phyloP scores from a whole-genome alignment of 2,888 invertebrate species.

The Arrhopalites spinosus region DNA sequence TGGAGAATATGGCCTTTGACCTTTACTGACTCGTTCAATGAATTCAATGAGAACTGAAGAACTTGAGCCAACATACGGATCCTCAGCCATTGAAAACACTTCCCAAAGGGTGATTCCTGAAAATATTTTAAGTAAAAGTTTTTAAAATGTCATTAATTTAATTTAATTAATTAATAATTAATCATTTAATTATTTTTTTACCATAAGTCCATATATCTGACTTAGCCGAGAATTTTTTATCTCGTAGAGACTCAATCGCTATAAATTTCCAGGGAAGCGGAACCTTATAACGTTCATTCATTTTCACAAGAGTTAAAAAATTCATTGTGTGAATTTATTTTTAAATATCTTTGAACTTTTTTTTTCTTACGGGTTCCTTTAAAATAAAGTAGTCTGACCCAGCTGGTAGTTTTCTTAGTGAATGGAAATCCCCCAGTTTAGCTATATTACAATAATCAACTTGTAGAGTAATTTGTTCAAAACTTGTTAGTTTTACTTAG shows the following conservation, averaged over 20 bases:
- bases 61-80: constrained; percentile 16
- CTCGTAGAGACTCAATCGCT: constrained; percentile 16
- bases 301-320: background rate
- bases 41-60: background rate
- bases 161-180: too few species aligned
- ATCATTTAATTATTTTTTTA: too few species aligned
- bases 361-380: constrained; percentile 15
- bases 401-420: constrained; percentile 11
- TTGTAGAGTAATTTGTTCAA: too few species aligned
- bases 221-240: constrained; percentile 5
- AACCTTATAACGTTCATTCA: background rate
- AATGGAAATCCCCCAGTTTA: constrained; percentile 31
- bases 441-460: background rate
- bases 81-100: constrained; percentile 14
- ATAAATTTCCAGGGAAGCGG: constrained; percentile 30
- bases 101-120: constrained; percentile 16
- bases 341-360: too few species aligned
- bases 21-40: background rate
- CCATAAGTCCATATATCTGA: constrained; percentile 32
- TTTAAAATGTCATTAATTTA: too few species aligned
- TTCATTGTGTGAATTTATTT: background rate
- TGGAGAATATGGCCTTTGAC: background rate
- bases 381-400: constrained; percentile 22
- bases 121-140: too few species aligned
- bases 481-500: too few species aligned